A percentile compares a stretch with the other conserved stretches of the same genome.
Conservation (phyloP, 1,140 invertebrate genomes). For the Drosophila ironensis region DNA sequence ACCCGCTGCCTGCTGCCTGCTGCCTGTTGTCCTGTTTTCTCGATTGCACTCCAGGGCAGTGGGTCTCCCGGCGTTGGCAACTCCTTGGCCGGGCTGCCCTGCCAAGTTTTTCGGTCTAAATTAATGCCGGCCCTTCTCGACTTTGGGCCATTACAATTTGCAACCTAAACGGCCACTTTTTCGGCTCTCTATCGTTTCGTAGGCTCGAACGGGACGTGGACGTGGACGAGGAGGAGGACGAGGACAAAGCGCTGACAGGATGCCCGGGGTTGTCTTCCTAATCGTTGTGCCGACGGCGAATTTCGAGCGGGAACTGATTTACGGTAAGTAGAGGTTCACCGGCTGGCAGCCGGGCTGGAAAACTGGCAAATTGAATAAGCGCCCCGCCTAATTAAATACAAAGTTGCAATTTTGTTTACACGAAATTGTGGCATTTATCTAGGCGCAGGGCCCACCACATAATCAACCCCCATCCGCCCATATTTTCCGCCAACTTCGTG, state of each 20-base stretch:
- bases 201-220: conserved; percentile 16
- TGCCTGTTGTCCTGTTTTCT: no score
- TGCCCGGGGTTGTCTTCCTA: conserved; percentile 84
- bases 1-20: no score
- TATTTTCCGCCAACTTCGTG: no score
- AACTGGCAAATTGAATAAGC: conserved; percentile 67
- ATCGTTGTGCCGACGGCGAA: conserved; percentile 85
- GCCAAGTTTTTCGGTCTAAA: conserved; percentile 27
- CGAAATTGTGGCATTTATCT: conserved; percentile 45
- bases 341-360: not conserved
- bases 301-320: conserved; percentile 84
- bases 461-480: conserved; percentile 15
- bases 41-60: not conserved
- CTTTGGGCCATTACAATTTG: conserved; percentile 37
- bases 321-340: conserved; percentile 80
- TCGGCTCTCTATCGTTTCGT: conserved; percentile 35
- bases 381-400: conserved; percentile 67
- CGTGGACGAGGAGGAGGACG: no score
- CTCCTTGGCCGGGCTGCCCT: not conserved
- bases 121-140: conserved; percentile 29
- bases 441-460: conserved; percentile 35
- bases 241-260: conserved; percentile 30
- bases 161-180: conserved; percentile 55
- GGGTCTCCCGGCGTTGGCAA: conserved; percentile 24
- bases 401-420: conserved; percentile 70